Evolutionary conservation across 1,140 invertebrate genomes (phyloP), one percentile per base, ranked within the genome.

Genomic region (Harlomillsia oculata): DNA sequence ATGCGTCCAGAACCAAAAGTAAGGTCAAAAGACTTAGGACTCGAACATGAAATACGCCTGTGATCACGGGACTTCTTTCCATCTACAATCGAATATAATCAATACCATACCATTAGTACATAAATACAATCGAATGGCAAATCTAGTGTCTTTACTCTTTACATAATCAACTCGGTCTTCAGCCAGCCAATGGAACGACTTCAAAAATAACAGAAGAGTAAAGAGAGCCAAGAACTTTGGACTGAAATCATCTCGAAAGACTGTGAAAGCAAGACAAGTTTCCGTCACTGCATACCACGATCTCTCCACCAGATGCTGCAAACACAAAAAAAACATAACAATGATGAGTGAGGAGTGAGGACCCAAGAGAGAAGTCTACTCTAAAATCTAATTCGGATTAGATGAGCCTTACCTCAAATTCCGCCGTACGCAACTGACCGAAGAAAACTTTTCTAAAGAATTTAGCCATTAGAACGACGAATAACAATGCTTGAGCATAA

Each of bases 201-300:
- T 99, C 14, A 99, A 72, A 73, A 99, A 98, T 34, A 99, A 77
- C 28, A 99, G 77, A 18, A 99, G 77, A 11, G 94, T 97, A 72
- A 99, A 99, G 34, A 98, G 75, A 13, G 93, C 93, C 68, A 99
- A 91, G 78, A 99, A 99, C 70, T 92, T 90, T 16, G 93, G 91
- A 76, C 92, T 97, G 70, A 99, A 97, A 70, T 99, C 96, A 78
- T 99, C 96, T 68, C 95, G 80, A 72, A 99, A 99, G 3, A 99
- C 93, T 49, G 97, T 99, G 69, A 99, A 99, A 23, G 95, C 95
- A 63, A 99, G 74, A 76, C 95, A 99, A 2, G 96, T 99, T 75
- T 99, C 96, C 11, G 96, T 97, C 25, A 99, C 84, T 5, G 95
- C 95, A 78, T 98, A 99, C 95, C 97, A 99, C 5, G 94, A 92